Conservation (phyloP, 1,140 invertebrate genomes). For the Caenorhabditis briggsae region DNA sequence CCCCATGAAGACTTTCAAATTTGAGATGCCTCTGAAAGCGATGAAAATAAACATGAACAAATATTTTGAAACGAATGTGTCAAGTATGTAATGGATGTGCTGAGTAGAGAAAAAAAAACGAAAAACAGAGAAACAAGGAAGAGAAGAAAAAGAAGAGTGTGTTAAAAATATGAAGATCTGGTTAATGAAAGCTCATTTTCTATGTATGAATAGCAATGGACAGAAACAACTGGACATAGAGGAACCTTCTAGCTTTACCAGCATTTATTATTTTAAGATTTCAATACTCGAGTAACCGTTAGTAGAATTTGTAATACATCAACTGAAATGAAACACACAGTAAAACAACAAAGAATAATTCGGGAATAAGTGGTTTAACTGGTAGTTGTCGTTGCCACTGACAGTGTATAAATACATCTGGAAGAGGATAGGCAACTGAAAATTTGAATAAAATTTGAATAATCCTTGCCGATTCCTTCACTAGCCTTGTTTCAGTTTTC, state of each 20-base stretch:
- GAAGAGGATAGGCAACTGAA: background rate
- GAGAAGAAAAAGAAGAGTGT: background rate
- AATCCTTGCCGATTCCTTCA: slow-evolving; percentile 15
- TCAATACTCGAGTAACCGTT: no score
- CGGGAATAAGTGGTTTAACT: slow-evolving; percentile 34
- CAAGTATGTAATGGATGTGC: no score
- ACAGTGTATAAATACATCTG: slow-evolving; percentile 38
- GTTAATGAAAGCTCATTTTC: slow-evolving; percentile 29
- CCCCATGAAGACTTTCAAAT: slow-evolving; percentile 49
- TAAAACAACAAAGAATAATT: slow-evolving; percentile 30
- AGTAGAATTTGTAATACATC: background rate
- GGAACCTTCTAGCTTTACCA: background rate
- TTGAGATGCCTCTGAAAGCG: slow-evolving; percentile 16
- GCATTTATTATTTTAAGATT: background rate
- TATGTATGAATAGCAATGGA: background rate
- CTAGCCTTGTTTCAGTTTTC: slow-evolving; percentile 48
- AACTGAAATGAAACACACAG: background rate
- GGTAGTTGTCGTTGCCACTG: background rate
- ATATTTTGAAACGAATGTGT: background rate
- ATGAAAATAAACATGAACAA: background rate
- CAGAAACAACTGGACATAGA: background rate
- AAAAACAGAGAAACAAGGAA: slow-evolving; percentile 35
- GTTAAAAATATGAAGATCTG: background rate
- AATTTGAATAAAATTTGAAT: slow-evolving; percentile 52
- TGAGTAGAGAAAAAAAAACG: background rate